Evolutionary conservation across 2,113 vertebrate species (phyloP).

Genomic region (Naja naja): DNA sequence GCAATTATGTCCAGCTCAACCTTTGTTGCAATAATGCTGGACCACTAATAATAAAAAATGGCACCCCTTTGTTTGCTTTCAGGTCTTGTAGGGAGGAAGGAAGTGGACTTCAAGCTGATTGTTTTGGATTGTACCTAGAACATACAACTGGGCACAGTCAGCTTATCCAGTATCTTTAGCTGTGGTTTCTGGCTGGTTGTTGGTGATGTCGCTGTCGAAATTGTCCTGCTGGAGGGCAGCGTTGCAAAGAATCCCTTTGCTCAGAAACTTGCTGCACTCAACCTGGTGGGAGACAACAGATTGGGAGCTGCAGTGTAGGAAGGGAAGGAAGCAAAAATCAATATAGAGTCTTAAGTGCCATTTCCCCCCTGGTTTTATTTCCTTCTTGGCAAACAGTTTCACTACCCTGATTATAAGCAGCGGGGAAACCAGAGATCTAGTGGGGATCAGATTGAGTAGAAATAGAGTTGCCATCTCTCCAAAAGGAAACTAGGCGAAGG

Average conservation of each 20-base stretch:
- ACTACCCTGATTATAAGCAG: not conserved
- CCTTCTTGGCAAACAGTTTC: not conserved
- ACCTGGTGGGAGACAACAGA: slow-evolving; percentile 8
- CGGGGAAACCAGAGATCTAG: too few relatives aligned
- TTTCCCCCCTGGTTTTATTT: not conserved
- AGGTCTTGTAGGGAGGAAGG: not conserved
- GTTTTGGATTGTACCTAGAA: not conserved
- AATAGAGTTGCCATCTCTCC: too few relatives aligned
- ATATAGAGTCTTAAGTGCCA: not conserved
- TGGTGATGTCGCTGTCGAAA: not conserved
- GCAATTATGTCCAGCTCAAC: too few relatives aligned
- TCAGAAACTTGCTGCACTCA: slow-evolving; percentile 9
- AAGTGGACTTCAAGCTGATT: not conserved
- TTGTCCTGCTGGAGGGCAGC: not conserved
- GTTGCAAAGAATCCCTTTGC: not conserved
- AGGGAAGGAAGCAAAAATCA: not conserved
- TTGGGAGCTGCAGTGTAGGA: not conserved
- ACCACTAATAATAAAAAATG: not conserved
- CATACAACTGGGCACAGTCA: not conserved
- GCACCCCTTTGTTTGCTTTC: not conserved
- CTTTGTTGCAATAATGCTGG: not conserved
- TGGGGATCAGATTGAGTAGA: too few relatives aligned
- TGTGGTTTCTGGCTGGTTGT: slow-evolving; percentile 5
- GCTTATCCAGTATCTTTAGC: slow-evolving; percentile 1
- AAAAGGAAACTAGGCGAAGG: too few relatives aligned